phyloP scores from a whole-genome alignment of 1,140 invertebrate genomes.

The fruit fly (Drosophila melanogaster) region DNA sequence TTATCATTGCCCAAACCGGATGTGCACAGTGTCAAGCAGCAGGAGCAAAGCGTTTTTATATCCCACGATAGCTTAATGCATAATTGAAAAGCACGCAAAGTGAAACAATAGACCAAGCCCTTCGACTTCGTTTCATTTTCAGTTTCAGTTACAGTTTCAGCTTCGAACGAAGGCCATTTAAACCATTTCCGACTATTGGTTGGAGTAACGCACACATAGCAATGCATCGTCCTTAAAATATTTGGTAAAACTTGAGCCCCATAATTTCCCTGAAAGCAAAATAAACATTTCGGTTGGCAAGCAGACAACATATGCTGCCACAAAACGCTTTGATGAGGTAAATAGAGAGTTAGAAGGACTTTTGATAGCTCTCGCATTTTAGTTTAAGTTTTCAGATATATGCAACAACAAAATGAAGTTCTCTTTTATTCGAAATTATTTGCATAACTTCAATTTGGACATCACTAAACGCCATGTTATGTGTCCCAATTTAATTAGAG shows the following conservation, averaged over 20 bases:
- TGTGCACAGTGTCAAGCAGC: conserved; percentile 77
- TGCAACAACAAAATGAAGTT: background rate
- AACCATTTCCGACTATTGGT: conserved; percentile 29
- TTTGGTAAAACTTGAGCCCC: conserved; percentile 1
- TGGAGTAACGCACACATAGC: conserved; percentile 1
- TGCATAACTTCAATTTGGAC: background rate
- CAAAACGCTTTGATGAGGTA: conserved; percentile 9
- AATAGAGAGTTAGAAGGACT: background rate
- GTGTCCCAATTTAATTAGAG: background rate
- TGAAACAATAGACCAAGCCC: conserved; percentile 57
- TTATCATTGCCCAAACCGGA: conserved; percentile 75
- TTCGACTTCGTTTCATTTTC: conserved; percentile 13
- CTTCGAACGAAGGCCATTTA: conserved; percentile 39
- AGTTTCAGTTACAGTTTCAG: conserved; percentile 4
- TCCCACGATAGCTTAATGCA: conserved; percentile 71
- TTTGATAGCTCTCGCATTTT: background rate
- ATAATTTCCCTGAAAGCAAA: conserved; percentile 7
- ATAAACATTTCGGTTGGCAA: conserved; percentile 22
- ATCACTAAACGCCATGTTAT: too few relatives aligned
- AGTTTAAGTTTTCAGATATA: conserved; percentile 1
- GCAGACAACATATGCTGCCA: conserved; percentile 5
- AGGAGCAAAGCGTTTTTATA: conserved; percentile 66
- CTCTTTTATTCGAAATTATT: background rate
- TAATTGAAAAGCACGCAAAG: conserved; percentile 82
- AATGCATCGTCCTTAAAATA: background rate